These are phyloP conservation scores for Malurus splendens DNA, from an alignment of 2,797 vertebrate species.

Conservation along the genomic window DNA sequence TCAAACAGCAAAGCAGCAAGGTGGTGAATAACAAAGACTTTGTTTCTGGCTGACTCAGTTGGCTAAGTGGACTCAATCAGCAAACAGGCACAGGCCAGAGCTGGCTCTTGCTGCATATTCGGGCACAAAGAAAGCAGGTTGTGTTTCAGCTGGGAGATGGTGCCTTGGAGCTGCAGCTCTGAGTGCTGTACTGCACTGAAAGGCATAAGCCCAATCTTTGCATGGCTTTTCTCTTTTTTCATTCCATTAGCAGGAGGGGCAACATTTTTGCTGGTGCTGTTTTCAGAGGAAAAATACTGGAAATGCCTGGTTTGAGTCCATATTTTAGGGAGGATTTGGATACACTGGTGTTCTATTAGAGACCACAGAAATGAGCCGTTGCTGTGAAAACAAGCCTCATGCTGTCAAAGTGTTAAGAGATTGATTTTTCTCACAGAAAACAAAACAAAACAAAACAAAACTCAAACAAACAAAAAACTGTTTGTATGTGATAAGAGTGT, in stretches of 20 bases:
- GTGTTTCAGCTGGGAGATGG: not conserved
- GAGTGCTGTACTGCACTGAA: not conserved
- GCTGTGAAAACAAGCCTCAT: not conserved
- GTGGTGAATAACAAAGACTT: not conserved
- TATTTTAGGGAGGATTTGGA: not conserved
- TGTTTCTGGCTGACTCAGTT: not conserved
- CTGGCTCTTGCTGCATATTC: not conserved
- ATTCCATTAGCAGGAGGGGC: not conserved
- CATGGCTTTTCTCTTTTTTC: not conserved
- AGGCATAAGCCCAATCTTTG: not conserved
- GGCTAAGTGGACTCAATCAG: not conserved
- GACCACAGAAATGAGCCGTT: not conserved
- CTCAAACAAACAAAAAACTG: not conserved
- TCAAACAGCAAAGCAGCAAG: not conserved
- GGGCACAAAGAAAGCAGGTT: not conserved
- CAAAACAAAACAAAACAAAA: not conserved
- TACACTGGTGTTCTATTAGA: not conserved
- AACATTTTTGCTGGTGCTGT: not conserved
- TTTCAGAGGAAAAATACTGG: not conserved
- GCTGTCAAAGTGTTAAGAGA: not conserved
- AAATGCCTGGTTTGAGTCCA: not conserved
- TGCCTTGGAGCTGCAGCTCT: not conserved
- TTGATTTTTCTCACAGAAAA: not conserved
- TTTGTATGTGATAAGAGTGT: not conserved
- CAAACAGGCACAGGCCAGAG: not conserved